phyloP scores from a whole-genome alignment of 2,113 vertebrate species.

The Nicator chloris region DNA sequence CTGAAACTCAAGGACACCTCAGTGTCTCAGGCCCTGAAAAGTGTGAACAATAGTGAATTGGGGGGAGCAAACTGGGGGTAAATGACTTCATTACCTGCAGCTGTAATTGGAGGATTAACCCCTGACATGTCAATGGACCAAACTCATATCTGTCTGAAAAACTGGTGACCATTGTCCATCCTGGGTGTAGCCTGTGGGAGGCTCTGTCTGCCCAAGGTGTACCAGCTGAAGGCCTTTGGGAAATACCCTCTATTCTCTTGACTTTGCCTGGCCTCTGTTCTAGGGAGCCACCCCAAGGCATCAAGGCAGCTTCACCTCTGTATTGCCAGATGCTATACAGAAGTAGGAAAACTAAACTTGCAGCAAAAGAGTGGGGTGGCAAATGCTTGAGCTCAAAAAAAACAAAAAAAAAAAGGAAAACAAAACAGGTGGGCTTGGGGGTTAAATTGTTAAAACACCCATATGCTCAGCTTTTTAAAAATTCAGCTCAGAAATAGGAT shows the following conservation, averaged over 20 bases:
- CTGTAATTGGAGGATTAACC: background rate
- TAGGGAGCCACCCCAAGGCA: background rate
- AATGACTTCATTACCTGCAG: background rate
- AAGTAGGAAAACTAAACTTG: background rate
- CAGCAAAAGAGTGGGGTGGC: background rate
- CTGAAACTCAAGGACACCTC: background rate
- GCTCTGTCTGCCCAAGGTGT: background rate
- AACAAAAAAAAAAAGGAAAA: background rate
- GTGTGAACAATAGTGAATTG: background rate
- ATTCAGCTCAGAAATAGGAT: background rate
- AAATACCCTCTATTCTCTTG: background rate
- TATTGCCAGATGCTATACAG: background rate
- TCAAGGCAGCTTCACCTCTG: background rate
- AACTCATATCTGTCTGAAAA: background rate
- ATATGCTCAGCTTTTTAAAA: background rate
- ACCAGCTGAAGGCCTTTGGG: background rate
- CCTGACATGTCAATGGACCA: background rate
- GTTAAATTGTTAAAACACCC: background rate
- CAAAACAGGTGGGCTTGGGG: background rate
- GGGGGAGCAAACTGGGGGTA: background rate
- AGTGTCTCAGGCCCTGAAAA: background rate
- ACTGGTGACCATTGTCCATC: fast-evolving
- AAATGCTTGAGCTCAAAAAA: background rate
- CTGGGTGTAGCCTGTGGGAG: background rate
- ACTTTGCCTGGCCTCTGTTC: background rate